A percentile compares a stretch with the other conserved stretches of the same genome.
Conservation (phyloP, 2,888 invertebrate species). For the Dasypogon diadema region DNA sequence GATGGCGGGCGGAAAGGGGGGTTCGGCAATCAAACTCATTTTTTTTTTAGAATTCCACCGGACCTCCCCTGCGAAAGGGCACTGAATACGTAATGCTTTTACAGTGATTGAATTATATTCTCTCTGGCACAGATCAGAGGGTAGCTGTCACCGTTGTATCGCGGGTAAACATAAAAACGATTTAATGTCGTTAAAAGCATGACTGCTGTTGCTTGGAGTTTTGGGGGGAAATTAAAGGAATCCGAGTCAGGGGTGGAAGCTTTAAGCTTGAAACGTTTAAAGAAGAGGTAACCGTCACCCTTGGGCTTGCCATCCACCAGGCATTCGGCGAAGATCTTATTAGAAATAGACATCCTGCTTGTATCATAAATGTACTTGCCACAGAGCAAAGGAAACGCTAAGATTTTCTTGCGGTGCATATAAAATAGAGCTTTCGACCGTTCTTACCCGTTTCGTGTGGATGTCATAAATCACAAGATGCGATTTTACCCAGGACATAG, state of each 20-base stretch:
- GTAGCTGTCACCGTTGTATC: background rate
- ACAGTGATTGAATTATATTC: conserved; percentile 43
- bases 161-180: conserved; percentile 2
- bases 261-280: no score
- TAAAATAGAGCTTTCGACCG: conserved; percentile 32
- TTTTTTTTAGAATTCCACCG: conserved; percentile 11
- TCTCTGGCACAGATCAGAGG: background rate
- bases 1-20: background rate
- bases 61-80: background rate
- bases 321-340: background rate
- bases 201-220: background rate
- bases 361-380: background rate
- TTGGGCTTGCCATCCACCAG: no score
- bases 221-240: background rate
- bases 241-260: background rate
- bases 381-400: conserved; percentile 9
- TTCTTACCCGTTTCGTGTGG: conserved; percentile 20
- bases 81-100: conserved; percentile 32
- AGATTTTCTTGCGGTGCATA: conserved; percentile 46
- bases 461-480: conserved; percentile 39
- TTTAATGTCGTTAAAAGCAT: conserved; percentile 22
- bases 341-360: background rate
- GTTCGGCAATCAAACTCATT: conserved; percentile 8
- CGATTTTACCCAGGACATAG: conserved; percentile 43
- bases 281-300: no score